These are phyloP conservation scores for Chrysemys picta DNA, from an alignment of 2,113 vertebrate genomes.

Conservation along the genomic window DNA sequence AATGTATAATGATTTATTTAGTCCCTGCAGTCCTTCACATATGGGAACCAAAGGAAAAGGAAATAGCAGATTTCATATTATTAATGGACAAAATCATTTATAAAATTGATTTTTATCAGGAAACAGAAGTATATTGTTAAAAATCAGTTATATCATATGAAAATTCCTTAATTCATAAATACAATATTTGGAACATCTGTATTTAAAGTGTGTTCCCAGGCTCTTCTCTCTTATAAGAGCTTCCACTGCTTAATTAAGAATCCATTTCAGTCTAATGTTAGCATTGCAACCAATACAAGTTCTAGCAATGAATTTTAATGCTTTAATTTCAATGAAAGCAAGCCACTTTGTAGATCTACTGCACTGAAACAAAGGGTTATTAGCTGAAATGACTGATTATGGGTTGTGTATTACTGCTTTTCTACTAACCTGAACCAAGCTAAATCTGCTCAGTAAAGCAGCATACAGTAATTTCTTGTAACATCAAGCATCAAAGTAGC, in stretches of 20 bases:
- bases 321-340: neutral
- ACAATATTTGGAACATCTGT: neutral
- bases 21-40: neutral
- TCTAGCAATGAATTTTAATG: neutral
- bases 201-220: neutral
- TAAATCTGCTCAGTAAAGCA: neutral
- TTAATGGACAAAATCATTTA: neutral
- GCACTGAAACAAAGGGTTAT: neutral
- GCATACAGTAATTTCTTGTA: neutral
- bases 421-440: neutral
- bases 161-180: neutral
- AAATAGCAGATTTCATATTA: neutral
- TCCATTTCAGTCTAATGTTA: neutral
- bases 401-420: neutral
- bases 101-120: neutral
- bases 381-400: neutral
- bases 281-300: neutral
- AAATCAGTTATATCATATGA: neutral
- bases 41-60: neutral
- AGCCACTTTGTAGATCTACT: neutral
- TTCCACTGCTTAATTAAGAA: neutral
- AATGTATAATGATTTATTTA: conserved; percentile 63
- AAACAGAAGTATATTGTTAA: neutral
- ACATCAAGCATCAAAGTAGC: neutral
- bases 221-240: neutral